Base-by-base conservation (phyloP, 1,140 invertebrate species). In the Harlomillsia oculata region DNA sequence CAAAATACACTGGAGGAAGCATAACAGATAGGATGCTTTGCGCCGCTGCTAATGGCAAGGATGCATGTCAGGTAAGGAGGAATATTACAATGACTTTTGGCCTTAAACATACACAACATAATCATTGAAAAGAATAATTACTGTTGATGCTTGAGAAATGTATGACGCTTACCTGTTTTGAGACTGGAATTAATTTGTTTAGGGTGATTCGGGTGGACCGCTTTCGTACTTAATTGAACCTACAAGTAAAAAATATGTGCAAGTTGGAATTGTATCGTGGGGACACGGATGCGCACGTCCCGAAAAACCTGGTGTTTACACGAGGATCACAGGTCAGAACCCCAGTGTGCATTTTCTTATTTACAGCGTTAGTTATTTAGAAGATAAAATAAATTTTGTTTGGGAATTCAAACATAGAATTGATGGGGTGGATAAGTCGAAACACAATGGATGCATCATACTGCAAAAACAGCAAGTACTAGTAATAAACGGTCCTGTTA, bases 1-100 rank as follows among this genome's bases (percentile, higher is more conserved):
- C 14, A 5, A 30, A 41, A 16, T 64, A 64, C 25, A 43, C 57
- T 21, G 51, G 20, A 16, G 18, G 40, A 6, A 51, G 25, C 21
- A 56, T 61, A 16, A 64, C 62, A 2, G 18, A 29, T 0, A 51
- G 62, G 40, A 64, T 64, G 62, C 20, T 64, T 5, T 64, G 62
- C 41, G 62, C 62, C 1, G 25, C 52, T 2, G 55, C 48, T 21
- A 49, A 43, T 5, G 41, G 36, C 25, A 58, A 28, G 29, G 59
- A 64, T 50, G 50, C 62, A 2, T 60, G 59, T 43, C 58, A 60
- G 29, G 57, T 51, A 48, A 44, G 11, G 9, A n/a, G n/a, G n/a
- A n/a, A n/a, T n/a, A n/a, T n/a, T n/a, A 21, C 30, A 39, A 51
- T 37, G 40, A 18, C 14, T 2, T 25, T 30, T 1, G 26, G 11